Percentiles rank a stretch among this genome's conserved stretches.
Conservation (phyloP, 1,140 invertebrate species). For the Drosophila hydei region DNA sequence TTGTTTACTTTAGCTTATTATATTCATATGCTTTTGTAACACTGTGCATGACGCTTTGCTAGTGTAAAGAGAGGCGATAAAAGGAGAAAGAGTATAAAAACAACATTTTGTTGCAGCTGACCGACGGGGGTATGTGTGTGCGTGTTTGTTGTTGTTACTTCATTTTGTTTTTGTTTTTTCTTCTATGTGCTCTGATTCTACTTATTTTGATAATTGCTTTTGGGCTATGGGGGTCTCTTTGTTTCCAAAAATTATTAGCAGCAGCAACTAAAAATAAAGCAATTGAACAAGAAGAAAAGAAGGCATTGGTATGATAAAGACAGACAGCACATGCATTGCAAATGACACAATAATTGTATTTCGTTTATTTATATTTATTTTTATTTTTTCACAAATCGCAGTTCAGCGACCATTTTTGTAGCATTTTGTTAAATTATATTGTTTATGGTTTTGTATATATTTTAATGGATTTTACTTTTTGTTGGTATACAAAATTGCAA, state of each 20-base stretch:
- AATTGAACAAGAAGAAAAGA: constrained; percentile 32
- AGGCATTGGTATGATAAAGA: constrained; percentile 15
- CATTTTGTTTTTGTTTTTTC: constrained; percentile 27
- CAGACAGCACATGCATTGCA: constrained; percentile 41
- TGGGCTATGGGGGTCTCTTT: constrained; percentile 57
- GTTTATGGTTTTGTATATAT: not conserved
- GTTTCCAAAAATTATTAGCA: constrained; percentile 53
- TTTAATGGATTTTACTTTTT: not conserved
- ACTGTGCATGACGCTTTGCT: constrained; percentile 11
- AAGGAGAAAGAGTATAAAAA: constrained; percentile 31
- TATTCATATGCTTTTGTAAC: not conserved
- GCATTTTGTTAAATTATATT: constrained; percentile 2
- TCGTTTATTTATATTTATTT: constrained; percentile 16
- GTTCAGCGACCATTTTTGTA: constrained; percentile 38
- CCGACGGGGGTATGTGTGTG: constrained; percentile 18
- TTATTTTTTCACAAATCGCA: constrained; percentile 34
- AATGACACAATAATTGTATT: constrained; percentile 40
- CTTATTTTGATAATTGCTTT: constrained; percentile 68
- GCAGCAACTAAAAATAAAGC: constrained; percentile 39
- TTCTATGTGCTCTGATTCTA: constrained; percentile 37
- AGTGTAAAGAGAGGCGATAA: constrained; percentile 1
- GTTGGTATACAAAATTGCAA: constrained; percentile 25
- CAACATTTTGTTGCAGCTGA: constrained; percentile 67
- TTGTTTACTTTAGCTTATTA: not conserved
- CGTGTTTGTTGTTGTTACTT: constrained; percentile 30